These are phyloP conservation scores for Netelia inedita DNA, from an alignment of 2,888 invertebrate species.

Conservation along the genomic window DNA sequence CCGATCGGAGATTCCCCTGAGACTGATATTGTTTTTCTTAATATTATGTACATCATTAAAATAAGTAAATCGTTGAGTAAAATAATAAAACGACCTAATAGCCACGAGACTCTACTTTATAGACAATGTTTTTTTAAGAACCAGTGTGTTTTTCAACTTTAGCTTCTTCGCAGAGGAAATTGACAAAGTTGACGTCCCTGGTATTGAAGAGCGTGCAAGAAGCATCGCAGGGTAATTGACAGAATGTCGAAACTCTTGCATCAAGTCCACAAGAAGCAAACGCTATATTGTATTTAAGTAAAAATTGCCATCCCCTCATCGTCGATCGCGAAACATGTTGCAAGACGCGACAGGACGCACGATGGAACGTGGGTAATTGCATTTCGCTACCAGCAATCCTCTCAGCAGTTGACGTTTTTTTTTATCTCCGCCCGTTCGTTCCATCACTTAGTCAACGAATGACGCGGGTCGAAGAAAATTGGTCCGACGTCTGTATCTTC, in stretches of 20 bases:
- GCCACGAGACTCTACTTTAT: too few species aligned
- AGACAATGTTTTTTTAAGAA: too few species aligned
- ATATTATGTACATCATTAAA: slow-evolving; percentile 13
- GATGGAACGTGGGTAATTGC: slow-evolving; percentile 73
- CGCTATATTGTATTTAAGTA: background rate
- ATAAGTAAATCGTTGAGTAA: background rate
- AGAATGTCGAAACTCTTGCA: slow-evolving; percentile 22
- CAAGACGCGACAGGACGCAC: slow-evolving; percentile 31
- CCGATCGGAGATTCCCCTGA: slow-evolving; percentile 15
- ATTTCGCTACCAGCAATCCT: slow-evolving; percentile 78
- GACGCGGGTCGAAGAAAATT: slow-evolving; percentile 78
- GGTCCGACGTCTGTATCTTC: slow-evolving; percentile 80
- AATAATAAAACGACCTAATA: background rate
- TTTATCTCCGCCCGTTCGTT: background rate
- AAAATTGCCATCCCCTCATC: slow-evolving; percentile 19
- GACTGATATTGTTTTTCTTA: slow-evolving; percentile 12
- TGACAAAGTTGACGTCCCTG: too few species aligned
- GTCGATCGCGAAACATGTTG: slow-evolving; percentile 31
- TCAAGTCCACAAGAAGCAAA: background rate
- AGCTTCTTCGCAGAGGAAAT: too few species aligned
- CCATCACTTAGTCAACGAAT: slow-evolving; percentile 72
- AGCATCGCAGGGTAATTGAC: slow-evolving; percentile 26
- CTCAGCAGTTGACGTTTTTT: slow-evolving; percentile 77
- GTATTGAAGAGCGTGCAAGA: background rate
- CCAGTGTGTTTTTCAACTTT: too few species aligned